Percentiles rank a stretch among this genome's conserved stretches.
Conservation (phyloP, 2,888 invertebrate genomes). For the Taenaris catops region DNA sequence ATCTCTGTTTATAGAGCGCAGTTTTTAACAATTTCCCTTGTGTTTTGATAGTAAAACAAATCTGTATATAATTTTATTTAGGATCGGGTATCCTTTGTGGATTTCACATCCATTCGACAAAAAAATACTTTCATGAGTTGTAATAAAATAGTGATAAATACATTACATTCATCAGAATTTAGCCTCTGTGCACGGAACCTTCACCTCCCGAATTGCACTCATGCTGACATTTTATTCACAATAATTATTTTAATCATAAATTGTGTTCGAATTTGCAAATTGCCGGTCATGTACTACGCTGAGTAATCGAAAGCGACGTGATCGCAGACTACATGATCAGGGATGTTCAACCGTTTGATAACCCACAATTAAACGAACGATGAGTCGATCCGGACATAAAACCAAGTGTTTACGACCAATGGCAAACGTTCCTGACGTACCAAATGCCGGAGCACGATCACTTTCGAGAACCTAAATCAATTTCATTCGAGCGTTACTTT, state of each 20-base stretch:
- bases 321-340: slow-evolving; percentile 10
- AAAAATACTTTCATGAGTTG: no score
- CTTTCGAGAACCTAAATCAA: slow-evolving; percentile 8
- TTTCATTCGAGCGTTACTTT: slow-evolving; percentile 6
- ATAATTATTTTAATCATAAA: slow-evolving; percentile 21
- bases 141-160: no score
- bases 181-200: no score
- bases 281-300: slow-evolving; percentile 21
- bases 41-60: no score
- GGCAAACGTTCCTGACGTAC: slow-evolving; percentile 13
- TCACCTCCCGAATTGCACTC: background rate
- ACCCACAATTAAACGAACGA: slow-evolving; percentile 27
- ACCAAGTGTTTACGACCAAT: slow-evolving; percentile 40
- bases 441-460: slow-evolving; percentile 12
- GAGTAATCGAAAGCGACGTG: slow-evolving; percentile 22
- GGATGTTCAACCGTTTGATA: slow-evolving; percentile 20
- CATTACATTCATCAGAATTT: no score
- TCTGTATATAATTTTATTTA: no score
- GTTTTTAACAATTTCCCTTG: no score
- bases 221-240: slow-evolving; percentile 9
- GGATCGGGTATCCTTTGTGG: no score
- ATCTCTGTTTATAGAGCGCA: no score
- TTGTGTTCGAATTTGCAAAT: slow-evolving; percentile 21
- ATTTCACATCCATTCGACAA: no score
- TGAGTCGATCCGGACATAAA: slow-evolving; percentile 43